These are phyloP conservation scores for Acanthosoma haemorrhoidale DNA, from an alignment of 2,888 invertebrate genomes.

Conservation along the genomic window DNA sequence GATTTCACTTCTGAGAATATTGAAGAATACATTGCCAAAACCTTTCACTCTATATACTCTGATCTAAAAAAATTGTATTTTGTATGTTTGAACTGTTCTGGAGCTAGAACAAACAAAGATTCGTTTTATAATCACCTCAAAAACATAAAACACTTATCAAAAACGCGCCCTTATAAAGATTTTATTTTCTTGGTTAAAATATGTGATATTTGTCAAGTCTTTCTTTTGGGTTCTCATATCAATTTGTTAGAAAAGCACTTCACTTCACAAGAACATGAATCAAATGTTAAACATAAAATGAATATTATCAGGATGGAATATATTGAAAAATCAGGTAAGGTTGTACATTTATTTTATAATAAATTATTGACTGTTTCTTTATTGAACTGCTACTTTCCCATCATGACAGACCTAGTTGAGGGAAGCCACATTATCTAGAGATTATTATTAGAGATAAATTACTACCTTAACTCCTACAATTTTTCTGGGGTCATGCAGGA, in stretches of 20 bases:
- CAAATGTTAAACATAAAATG: not conserved
- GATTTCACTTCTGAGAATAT: not conserved
- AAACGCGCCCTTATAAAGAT: not conserved
- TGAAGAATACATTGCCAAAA: not conserved
- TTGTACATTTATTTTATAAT: not conserved
- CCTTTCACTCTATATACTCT: not conserved
- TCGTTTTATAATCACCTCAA: not conserved
- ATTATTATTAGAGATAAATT: no score
- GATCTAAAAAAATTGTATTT: conserved; percentile 10
- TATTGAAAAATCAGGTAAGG: not conserved
- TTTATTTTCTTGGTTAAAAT: not conserved
- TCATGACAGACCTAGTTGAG: no score
- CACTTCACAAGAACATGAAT: not conserved
- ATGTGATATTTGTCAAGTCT: conserved; percentile 3
- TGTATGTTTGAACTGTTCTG: not conserved
- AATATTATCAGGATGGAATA: not conserved
- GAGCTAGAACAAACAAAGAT: not conserved
- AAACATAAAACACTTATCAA: not conserved
- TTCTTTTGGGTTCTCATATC: not conserved
- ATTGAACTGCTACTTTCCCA: no score
- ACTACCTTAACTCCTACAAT: no score
- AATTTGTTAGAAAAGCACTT: not conserved
- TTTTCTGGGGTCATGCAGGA: no score
- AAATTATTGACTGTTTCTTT: no score
- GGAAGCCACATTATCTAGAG: no score